phyloP scores from a whole-genome alignment of 2,888 invertebrate species.

The Caenorhabditis afra region DNA sequence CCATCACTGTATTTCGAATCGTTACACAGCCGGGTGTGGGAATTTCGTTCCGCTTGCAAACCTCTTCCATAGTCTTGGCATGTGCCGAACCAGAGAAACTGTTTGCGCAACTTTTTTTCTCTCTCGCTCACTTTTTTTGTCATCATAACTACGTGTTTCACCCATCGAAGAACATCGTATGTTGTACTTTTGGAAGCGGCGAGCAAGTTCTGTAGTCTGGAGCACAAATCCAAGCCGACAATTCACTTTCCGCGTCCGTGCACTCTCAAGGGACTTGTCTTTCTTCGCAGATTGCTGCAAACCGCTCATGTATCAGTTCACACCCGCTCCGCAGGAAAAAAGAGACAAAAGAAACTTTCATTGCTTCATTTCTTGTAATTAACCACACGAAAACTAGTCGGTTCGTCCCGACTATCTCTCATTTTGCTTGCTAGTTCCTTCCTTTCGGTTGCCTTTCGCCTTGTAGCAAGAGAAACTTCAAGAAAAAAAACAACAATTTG shows the following conservation, averaged over 20 bases:
- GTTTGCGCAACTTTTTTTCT: conserved; percentile 30
- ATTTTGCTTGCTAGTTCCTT: background rate
- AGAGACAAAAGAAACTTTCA: background rate
- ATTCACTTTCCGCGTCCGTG: background rate
- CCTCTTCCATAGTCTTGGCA: background rate
- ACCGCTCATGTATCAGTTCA: background rate
- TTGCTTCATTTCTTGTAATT: conserved; percentile 36
- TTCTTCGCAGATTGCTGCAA: background rate
- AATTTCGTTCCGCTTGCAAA: background rate
- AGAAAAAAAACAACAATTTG: conserved; percentile 16
- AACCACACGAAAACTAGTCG: conserved; percentile 38
- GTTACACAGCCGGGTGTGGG: background rate
- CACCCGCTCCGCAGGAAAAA: background rate
- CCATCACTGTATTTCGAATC: background rate
- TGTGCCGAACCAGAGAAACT: conserved; percentile 22
- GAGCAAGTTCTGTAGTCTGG: background rate
- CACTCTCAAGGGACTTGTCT: background rate
- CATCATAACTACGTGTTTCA: background rate
- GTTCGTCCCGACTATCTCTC: conserved; percentile 7
- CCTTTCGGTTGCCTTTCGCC: too few relatives aligned
- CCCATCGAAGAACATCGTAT: conserved; percentile 27
- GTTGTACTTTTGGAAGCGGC: conserved; percentile 27
- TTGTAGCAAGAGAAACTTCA: too few relatives aligned
- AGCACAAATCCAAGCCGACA: conserved; percentile 16
- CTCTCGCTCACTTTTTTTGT: conserved; percentile 11